Base-by-base conservation (phyloP, 2,888 invertebrate genomes). In the Dasypolia templi region DNA sequence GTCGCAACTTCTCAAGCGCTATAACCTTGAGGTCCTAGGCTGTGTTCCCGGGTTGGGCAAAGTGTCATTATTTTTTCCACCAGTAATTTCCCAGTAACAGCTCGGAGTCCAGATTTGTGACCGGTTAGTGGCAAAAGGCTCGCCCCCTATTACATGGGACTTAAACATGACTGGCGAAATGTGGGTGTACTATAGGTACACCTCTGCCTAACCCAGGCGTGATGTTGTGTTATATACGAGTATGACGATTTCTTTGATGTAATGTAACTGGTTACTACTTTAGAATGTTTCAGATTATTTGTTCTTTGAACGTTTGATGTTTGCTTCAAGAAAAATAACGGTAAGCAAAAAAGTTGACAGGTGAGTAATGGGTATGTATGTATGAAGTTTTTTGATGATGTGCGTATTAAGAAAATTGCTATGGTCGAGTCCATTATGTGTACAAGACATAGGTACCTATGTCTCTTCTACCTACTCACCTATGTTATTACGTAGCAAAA, bases 281-380 rank as follows among this genome's bases (percentile, higher is more conserved):
- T 51, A 58, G 22, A 76, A 59, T 53, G 26, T 46, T 53, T 77
- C 19, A 62, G 55, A 77, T 75, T 64, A 71, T 59, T 64, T 72
- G 75, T 64, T 77, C 32, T 59, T 39, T 17, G 53, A 59, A 72
- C 59, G 22, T 59, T 71, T 71, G 32, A 42, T 70, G 19, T 55
- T 72, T 53, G 39, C 32, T 42, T 65, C 39, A n/a, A 42, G 32
- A 19, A 72, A 49, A 72, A 72, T 64, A 55, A 65, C 70, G 32
- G 58, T 77, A 42, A 32, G 72, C 64, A 65, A 77, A 39, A 77
- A 77, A 72, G 32, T 49, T 61, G 56, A 70, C 53, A 69, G 76
- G 70, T 70, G 56, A 44, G 29, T 51, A 70, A 75, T 49, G n/a
- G 35, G 29, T 75, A 42, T 19, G 32, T 62, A 35, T 56, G 61